Conservation (phyloP, 2,113 vertebrate genomes). For the Passer domesticus region DNA sequence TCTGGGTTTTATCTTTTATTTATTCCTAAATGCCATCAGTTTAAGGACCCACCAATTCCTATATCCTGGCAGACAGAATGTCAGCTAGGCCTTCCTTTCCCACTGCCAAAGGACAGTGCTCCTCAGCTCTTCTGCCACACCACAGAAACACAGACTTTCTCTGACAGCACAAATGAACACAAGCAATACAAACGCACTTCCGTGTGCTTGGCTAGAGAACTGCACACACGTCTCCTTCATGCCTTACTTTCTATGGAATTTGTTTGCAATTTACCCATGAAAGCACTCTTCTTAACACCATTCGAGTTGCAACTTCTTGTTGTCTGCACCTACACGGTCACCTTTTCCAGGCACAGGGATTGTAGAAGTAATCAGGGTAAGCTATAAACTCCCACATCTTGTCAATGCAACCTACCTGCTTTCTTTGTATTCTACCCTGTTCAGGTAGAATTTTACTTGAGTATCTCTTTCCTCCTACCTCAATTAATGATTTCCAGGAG, state of each 20-base stretch:
- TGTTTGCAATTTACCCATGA: background rate
- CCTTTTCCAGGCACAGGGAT: background rate
- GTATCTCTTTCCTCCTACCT: background rate
- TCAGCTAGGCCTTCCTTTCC: background rate
- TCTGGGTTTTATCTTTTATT: background rate
- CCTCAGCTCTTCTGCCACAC: background rate
- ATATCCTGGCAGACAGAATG: background rate
- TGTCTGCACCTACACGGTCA: accelerated
- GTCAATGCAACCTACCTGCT: background rate
- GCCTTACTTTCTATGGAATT: background rate
- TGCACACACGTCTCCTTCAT: background rate
- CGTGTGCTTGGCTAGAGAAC: background rate
- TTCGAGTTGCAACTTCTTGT: background rate
- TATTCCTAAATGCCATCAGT: background rate
- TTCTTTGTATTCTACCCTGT: background rate
- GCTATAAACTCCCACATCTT: background rate
- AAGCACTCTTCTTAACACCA: accelerated
- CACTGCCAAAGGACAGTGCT: background rate
- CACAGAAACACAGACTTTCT: background rate
- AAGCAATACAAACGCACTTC: background rate
- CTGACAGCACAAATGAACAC: background rate
- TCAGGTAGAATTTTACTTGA: background rate
- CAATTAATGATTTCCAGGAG: background rate
- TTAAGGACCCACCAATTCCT: background rate
- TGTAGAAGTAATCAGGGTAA: background rate